Percentiles rank a stretch among this genome's conserved stretches.
Conservation (phyloP, 2,113 vertebrate genomes). For the Chrysochloris asiatica region DNA sequence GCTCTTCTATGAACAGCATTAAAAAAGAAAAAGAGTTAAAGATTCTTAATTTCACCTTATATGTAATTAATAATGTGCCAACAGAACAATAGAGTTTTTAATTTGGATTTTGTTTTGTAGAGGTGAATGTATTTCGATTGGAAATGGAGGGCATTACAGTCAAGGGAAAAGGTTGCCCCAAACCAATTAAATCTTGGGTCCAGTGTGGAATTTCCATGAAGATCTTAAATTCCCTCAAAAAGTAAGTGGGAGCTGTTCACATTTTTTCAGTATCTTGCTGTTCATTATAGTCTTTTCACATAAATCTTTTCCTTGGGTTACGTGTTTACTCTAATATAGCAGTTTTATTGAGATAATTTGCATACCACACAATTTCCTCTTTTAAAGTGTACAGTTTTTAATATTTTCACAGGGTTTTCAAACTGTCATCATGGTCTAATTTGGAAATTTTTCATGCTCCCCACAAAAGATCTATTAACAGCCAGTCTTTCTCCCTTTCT, state of each 20-base stretch:
- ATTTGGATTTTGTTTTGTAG: constrained; percentile 84
- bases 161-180: constrained; percentile 98
- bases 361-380: background rate
- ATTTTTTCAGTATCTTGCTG: background rate
- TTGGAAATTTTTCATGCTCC: constrained; percentile 5
- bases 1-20: background rate
- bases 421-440: background rate
- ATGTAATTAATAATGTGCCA: background rate
- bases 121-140: constrained; percentile 92
- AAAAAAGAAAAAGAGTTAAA: background rate
- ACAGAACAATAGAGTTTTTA: constrained; percentile 23
- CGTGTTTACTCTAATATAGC: background rate
- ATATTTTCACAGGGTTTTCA: background rate
- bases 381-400: background rate
- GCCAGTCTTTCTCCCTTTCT: background rate
- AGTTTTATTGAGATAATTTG: constrained; percentile 4
- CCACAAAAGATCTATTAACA: background rate
- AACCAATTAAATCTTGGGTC: constrained; percentile 99
- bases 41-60: background rate
- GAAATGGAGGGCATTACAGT: constrained; percentile 97
- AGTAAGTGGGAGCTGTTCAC: constrained; percentile 85
- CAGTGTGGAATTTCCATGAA: constrained; percentile 99
- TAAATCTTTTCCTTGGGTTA: background rate
- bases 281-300: background rate
- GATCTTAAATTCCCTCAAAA: constrained; percentile 95